Evolutionary conservation across 2,888 invertebrate genomes (phyloP).

Genomic region (Orthosia cruda): DNA sequence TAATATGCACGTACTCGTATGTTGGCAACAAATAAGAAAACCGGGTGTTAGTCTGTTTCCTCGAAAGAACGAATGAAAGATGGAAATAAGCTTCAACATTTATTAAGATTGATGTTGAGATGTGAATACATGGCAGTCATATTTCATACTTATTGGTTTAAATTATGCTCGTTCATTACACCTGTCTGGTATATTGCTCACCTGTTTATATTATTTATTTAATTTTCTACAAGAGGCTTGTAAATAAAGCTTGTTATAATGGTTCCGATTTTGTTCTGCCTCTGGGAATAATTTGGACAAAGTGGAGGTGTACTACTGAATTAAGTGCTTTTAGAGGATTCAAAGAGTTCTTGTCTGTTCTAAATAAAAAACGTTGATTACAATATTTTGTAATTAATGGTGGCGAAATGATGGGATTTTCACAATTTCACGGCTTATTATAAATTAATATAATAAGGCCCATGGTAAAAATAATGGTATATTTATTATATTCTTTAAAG

Average conservation of each 20-base stretch:
- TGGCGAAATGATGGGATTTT: no score
- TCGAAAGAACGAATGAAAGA: slow-evolving; percentile 1
- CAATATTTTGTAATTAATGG: no score
- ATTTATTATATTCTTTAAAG: no score
- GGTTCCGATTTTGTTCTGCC: not conserved
- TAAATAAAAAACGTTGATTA: not conserved
- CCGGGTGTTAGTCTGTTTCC: not conserved
- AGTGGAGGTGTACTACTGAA: not conserved
- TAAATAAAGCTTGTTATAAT: slow-evolving; percentile 23
- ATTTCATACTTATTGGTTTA: slow-evolving; percentile 49
- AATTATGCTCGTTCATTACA: slow-evolving; percentile 32
- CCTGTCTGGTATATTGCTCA: slow-evolving; percentile 18
- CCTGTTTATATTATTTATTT: slow-evolving; percentile 19
- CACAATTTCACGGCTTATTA: no score
- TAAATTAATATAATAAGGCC: no score
- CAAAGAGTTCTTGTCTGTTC: not conserved
- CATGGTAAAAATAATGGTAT: no score
- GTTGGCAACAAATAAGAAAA: no score
- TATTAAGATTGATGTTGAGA: slow-evolving; percentile 43
- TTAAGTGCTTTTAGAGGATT: not conserved
- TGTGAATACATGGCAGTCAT: slow-evolving; percentile 16
- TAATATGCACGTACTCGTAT: no score
- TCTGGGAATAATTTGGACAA: not conserved
- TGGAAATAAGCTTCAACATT: slow-evolving; percentile 32
- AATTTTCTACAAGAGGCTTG: slow-evolving; percentile 16